phyloP scores from a whole-genome alignment of 2,888 invertebrate species.

The Masnerella sp. region DNA sequence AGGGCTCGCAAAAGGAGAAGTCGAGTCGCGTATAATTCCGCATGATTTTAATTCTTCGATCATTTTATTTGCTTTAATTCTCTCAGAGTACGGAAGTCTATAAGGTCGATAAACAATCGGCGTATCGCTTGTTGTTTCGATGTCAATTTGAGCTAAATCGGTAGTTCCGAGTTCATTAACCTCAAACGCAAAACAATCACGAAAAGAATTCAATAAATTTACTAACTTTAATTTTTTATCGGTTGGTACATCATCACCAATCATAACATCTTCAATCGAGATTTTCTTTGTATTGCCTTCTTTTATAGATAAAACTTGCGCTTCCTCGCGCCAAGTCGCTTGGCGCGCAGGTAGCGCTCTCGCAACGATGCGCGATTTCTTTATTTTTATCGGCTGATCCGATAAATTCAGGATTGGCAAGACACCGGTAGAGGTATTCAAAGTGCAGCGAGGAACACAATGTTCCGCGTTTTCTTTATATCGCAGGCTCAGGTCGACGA shows the following conservation, averaged over 20 bases:
- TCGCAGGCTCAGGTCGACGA: slow-evolving; percentile 5
- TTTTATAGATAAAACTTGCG: background rate
- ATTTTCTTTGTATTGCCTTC: too few relatives aligned
- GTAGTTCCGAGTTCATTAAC: too few relatives aligned
- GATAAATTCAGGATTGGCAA: background rate
- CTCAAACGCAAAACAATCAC: too few relatives aligned
- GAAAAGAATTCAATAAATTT: too few relatives aligned
- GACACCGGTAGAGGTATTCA: slow-evolving; percentile 1
- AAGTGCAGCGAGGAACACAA: background rate
- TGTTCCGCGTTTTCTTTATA: slow-evolving; percentile 15
- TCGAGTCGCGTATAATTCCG: background rate
- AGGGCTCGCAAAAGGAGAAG: background rate
- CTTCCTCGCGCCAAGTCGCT: background rate
- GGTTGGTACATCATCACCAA: too few relatives aligned
- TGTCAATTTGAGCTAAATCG: too few relatives aligned
- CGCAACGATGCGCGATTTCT: too few relatives aligned
- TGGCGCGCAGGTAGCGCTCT: background rate
- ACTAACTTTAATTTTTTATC: too few relatives aligned
- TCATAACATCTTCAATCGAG: too few relatives aligned
- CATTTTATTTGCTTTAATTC: background rate
- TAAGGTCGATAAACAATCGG: background rate
- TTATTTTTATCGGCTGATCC: background rate
- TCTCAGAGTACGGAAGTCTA: background rate
- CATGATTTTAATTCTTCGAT: background rate
- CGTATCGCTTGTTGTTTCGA: too few relatives aligned